Base-by-base conservation (phyloP, 2,797 vertebrate species). In the Hydrolagus colliei region DNA sequence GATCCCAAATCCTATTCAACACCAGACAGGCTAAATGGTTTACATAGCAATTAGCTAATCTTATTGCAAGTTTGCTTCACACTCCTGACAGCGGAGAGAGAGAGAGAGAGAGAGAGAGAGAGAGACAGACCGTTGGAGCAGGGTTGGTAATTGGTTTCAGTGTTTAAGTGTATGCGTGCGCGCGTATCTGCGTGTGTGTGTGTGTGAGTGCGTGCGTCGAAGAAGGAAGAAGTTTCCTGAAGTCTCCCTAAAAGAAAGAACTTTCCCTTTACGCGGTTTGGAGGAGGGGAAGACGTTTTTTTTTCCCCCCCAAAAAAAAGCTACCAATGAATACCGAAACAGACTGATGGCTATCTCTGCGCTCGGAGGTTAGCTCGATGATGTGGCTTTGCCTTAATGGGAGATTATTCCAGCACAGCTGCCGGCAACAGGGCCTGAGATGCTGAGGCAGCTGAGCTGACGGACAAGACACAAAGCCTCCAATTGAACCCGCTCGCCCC, bases 171-270 rank as follows among this genome's bases (percentile, higher is more conserved):
- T 92, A 90, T 89, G 90, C 2, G 88, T 27, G 27, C 27, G 27
- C 82, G 88, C 1, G 27, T 27, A 1, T 27, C 27, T 27, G 27
- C 27, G 27, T 27, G 27, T 27, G 27, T 27, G 27, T 27, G 91
- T 93, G 92, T 91, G 91, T 91, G 92, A 92, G 91, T 90, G 91
- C 92, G 90, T 88, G 88, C 88, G 86, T 90, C 88, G 88, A 91
- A 88, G 90, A 90, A 88, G 89, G 79, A 18, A 27, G 27, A 27
- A 27, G 27, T 27, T 27, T 27, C 52, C 68, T 71, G 18, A 84
- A 22, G 27, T 18, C 65, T 9, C 52, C 63, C 3, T 52, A 27
- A 27, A 27, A 27, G 27, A 27, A 82, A 82, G 20, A 71, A 71
- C 18, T 71, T 35, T 68, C 22, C 41, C 59, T 77, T 52, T 52